Conservation (phyloP, 2,113 vertebrate genomes). For the Halichoerus grypus region DNA sequence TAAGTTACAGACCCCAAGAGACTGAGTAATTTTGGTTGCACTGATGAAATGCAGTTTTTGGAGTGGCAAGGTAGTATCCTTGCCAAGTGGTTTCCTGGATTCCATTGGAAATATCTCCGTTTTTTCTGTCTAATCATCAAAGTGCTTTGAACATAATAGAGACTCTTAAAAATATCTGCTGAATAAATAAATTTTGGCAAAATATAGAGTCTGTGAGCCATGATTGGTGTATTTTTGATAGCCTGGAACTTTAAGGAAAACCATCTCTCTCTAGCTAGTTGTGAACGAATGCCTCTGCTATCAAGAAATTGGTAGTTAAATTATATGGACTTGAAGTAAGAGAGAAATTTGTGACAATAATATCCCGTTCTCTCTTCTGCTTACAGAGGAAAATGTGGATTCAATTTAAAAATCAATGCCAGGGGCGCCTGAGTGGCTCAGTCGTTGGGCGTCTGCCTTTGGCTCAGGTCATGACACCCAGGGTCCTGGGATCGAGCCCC, state of each 20-base stretch:
- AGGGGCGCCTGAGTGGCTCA: too few species aligned
- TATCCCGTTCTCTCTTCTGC: neutral
- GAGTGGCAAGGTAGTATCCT: neutral
- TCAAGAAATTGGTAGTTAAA: neutral
- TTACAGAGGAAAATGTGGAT: neutral
- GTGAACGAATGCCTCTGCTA: neutral
- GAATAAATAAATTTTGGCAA: slow-evolving; percentile 7
- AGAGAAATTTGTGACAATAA: neutral
- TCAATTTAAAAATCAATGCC: neutral
- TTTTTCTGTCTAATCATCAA: neutral
- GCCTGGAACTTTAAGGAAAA: neutral
- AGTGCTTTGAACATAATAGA: neutral
- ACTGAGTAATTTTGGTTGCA: neutral
- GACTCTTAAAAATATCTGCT: neutral
- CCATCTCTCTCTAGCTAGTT: neutral
- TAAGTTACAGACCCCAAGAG: neutral
- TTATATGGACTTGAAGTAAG: neutral
- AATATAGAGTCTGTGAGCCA: neutral
- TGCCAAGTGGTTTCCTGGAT: neutral
- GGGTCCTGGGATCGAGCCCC: too few species aligned
- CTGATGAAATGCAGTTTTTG: neutral
- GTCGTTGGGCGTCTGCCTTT: too few species aligned
- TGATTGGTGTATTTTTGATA: neutral
- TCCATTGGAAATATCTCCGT: neutral
- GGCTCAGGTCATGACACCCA: too few species aligned